phyloP scores from a whole-genome alignment of 2,888 invertebrate species.

The Sinohyriopsis cumingii region DNA sequence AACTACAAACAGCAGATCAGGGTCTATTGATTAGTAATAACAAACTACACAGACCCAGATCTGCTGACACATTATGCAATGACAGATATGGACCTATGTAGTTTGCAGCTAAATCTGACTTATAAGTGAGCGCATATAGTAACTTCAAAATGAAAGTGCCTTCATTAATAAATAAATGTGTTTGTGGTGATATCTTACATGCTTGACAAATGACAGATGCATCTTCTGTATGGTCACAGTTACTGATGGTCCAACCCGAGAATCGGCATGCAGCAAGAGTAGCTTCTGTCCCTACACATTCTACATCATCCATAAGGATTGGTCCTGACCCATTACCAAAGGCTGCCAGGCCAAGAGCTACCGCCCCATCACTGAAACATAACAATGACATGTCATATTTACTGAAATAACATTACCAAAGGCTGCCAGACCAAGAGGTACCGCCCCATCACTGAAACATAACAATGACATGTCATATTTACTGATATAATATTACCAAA shows the following conservation, averaged over 20 bases:
- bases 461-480: background rate
- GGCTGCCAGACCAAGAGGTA: slow-evolving; percentile 67
- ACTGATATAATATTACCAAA: slow-evolving; percentile 20
- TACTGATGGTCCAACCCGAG: slow-evolving; percentile 40
- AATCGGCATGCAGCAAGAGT: slow-evolving; percentile 41
- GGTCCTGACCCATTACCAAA: slow-evolving; percentile 44
- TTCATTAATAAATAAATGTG: too few species aligned
- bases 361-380: slow-evolving; percentile 70
- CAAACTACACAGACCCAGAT: too few species aligned
- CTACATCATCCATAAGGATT: slow-evolving; percentile 51
- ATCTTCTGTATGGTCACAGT: slow-evolving; percentile 52
- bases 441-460: slow-evolving; percentile 70
- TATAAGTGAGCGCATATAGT: too few species aligned
- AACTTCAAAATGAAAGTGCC: too few species aligned
- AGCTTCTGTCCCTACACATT: slow-evolving; percentile 49
- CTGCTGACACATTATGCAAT: too few species aligned
- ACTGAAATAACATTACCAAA: slow-evolving; percentile 45
- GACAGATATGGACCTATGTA: too few species aligned
- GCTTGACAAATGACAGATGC: slow-evolving; percentile 49
- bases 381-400: background rate
- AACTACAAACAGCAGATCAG: too few species aligned
- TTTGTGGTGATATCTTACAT: slow-evolving; percentile 25
- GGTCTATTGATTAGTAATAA: too few species aligned
- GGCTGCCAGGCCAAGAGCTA: slow-evolving; percentile 67
- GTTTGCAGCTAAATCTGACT: too few species aligned